Conservation (phyloP, 2,888 invertebrate species). For the Hymenopus coronatus region DNA sequence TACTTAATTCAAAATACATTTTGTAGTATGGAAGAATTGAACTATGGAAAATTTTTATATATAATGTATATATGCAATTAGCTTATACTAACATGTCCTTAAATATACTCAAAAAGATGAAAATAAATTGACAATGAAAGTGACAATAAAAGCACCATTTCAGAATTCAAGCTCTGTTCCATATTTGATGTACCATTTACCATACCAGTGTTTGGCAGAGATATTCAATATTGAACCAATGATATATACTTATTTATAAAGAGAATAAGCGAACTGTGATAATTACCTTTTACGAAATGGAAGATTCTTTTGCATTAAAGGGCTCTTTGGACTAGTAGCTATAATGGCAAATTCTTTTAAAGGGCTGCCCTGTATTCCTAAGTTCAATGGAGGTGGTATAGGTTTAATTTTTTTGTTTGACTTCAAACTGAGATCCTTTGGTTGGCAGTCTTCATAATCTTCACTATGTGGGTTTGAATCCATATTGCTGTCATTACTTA, state of each 20-base stretch:
- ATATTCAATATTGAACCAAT: background rate
- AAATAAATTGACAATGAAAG: too few relatives aligned
- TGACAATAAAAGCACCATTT: too few relatives aligned
- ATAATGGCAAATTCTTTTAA: conserved; percentile 36
- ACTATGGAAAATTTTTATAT: too few relatives aligned
- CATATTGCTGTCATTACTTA: background rate
- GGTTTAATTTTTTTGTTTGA: conserved; percentile 36
- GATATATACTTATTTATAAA: too few relatives aligned
- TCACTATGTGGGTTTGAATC: background rate
- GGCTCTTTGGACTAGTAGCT: conserved; percentile 38
- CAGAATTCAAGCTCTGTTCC: too few relatives aligned
- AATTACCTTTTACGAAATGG: conserved; percentile 38
- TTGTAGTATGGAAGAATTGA: too few relatives aligned
- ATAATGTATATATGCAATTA: too few relatives aligned
- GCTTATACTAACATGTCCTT: too few relatives aligned
- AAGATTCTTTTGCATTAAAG: conserved; percentile 37
- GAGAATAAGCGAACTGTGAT: background rate
- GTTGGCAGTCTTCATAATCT: conserved; percentile 33
- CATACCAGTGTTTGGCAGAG: background rate
- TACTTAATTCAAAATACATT: too few relatives aligned
- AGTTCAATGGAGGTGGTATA: conserved; percentile 38
- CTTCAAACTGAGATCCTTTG: conserved; percentile 38
- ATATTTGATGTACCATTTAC: too few relatives aligned
- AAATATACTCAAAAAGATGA: too few relatives aligned
- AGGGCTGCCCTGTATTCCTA: conserved; percentile 29